Percentiles rank a stretch among this genome's conserved stretches.
Evolutionary conservation across 2,888 invertebrate species (phyloP).

Genomic region (Sinopyrophorus schimmeli): DNA sequence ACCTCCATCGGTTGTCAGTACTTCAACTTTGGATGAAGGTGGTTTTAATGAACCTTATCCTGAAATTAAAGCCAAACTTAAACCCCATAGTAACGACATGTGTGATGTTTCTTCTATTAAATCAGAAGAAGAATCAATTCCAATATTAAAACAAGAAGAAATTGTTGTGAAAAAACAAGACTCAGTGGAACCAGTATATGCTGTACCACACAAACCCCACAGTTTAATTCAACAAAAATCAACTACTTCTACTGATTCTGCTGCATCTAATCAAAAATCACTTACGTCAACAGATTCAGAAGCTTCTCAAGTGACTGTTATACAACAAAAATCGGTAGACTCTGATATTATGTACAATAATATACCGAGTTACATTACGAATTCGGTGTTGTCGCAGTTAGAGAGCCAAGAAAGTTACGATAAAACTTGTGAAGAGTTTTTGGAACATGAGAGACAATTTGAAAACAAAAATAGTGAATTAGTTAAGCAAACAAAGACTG

Average conservation of each 20-base stretch:
- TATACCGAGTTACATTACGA: conserved; percentile 43
- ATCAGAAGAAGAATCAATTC: too few species aligned
- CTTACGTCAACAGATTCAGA: conserved; percentile 48
- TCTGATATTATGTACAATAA: conserved; percentile 52
- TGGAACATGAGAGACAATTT: conserved; percentile 25
- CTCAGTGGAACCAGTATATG: conserved; percentile 50
- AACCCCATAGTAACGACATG: conserved; percentile 40
- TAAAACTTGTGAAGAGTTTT: conserved; percentile 30
- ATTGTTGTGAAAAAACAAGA: too few species aligned
- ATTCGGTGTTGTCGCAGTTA: conserved; percentile 50
- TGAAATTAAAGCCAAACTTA: conserved; percentile 64
- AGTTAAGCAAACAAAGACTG: conserved; percentile 22
- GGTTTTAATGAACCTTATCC: conserved; percentile 74
- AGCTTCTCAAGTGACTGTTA: conserved; percentile 48
- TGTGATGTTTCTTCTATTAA: conserved; percentile 12
- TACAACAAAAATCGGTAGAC: conserved; percentile 50
- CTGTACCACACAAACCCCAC: conserved; percentile 43
- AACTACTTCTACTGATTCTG: conserved; percentile 22
- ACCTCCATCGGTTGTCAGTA: conserved; percentile 70
- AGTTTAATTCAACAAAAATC: conserved; percentile 21
- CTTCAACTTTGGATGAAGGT: conserved; percentile 62
- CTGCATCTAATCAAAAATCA: conserved; percentile 15
- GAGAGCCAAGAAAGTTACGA: conserved; percentile 50
- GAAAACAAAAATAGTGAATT: conserved; percentile 21
- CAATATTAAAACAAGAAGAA: too few species aligned